Base-by-base conservation (phyloP, 2,888 invertebrate genomes). In the Plagodis dolabraria region DNA sequence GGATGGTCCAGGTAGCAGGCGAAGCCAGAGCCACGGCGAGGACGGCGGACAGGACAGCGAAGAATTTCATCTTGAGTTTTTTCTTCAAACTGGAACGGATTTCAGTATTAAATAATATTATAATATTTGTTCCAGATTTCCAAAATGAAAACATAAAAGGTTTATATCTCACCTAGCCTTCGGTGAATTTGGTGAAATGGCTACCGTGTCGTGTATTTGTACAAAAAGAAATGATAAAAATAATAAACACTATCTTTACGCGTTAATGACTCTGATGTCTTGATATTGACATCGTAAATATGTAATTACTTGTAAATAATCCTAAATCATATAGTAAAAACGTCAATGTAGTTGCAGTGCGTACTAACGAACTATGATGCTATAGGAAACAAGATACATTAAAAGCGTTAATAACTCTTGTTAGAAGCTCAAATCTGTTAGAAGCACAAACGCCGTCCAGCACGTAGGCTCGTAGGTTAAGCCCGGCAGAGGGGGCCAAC, bases 51-150 rank as follows among this genome's bases (percentile, higher is more conserved):
- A 89, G 81, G 11, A 82, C 75, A 55, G 80, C 76, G 67, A 87
- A 68, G 80, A 85, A 83, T 78, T 87, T 88, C 88, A 87, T 87
- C 52, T 71, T 81, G 47, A 50, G 60, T 52, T 55, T 47, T 54
- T 62, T 40, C 33, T 45, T 12, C 44, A 53, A 40, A 50, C 59
- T 57, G 47, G n/a, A 45, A 53, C 6, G 7, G 36, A 36, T 36
- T 36, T 36, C 8, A 8, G 8, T 40, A 40, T 40, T 10, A 40
- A 5, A 9, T 40, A 40, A 40, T 5, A 10, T 10, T 10, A 40
- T 5, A 9, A 40, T 10, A 2, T 10, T 40, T 10, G 1, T 10
- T 0, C 1, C 9, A 7, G 5, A 36, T 9, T 36, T 36, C 36
- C 36, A 36, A 7, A 8, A 36, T 9, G 2, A 8, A 36, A 8